Base-by-base conservation (phyloP, 2,797 vertebrate species). In the Gobio occitaniae region DNA sequence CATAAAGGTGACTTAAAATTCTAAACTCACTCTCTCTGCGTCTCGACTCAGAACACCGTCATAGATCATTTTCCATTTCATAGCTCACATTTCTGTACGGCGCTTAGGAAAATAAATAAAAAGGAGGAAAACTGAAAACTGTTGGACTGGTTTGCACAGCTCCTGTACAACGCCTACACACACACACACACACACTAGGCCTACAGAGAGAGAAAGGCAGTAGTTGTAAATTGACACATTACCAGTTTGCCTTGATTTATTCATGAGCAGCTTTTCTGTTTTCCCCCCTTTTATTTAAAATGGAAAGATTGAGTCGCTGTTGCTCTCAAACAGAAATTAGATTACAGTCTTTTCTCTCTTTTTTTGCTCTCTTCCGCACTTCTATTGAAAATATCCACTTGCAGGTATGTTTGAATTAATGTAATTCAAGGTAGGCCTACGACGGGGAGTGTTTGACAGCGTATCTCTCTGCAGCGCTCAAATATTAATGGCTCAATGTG, bases 161-260 rank as follows among this genome's bases (percentile, higher is more conserved):
- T 47, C 17, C 69, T 82, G 41, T 36, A 61, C 50, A 44, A 25
- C 6, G 6, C 17, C 36, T 1, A 38, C 29, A 16, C 63, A 52
- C 47, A 80, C 32, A 80, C 41, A 76, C 10, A 56, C 32, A 32
- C 32, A 32, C 32, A 32, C 32, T 32, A 32, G 32, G 32, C 32
- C 74, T 12, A 52, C 4, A 52, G 4, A 25, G 4, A 61, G 56
- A 59, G 21, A 29, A 10, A 69, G 3, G 6, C 9, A 72, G 54
- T n/a, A 36, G 56, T 66, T 83, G 82, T 83, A 75, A 96, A 96
- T 82, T 95, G 96, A 95, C n/a, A 94, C 88, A 96, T 96, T 83
- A 76, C 59, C 47, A 76, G 71, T 41, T 76, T 83, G 47, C 9
- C 29, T 52, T 41, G 71, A 75, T 83, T 75, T 75, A 76, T 76